Evolutionary conservation across 2,888 invertebrate genomes (phyloP).

Genomic region (Meganola albula): DNA sequence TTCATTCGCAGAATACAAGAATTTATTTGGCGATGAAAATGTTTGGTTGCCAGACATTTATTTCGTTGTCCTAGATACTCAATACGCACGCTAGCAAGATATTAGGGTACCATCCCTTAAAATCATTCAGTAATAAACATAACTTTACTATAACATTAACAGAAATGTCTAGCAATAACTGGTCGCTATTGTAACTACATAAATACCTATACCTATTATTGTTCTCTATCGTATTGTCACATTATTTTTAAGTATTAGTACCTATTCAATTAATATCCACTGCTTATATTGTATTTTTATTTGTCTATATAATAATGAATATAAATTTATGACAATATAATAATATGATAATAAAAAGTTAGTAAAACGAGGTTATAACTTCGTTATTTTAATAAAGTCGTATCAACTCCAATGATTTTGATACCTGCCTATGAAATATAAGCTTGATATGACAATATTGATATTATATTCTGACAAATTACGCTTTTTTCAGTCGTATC

Average conservation of each 20-base stretch:
- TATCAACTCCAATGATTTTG: no score
- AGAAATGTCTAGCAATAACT: slow-evolving; percentile 29
- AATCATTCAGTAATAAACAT: neutral
- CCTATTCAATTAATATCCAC: no score
- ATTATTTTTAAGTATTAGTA: no score
- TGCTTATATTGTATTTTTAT: no score
- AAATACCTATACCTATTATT: slow-evolving; percentile 37
- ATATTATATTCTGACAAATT: slow-evolving; percentile 34
- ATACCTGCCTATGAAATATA: slow-evolving; percentile 21
- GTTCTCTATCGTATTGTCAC: slow-evolving; percentile 53
- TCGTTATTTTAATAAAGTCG: no score
- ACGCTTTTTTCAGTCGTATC: slow-evolving; percentile 14
- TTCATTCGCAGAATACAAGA: no score
- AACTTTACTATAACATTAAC: slow-evolving; percentile 10
- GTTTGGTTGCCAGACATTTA: slow-evolving; percentile 1
- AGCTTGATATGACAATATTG: slow-evolving; percentile 55
- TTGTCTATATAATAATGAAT: no score
- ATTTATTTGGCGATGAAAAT: no score
- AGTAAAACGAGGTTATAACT: slow-evolving; percentile 20
- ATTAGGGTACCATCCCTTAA: slow-evolving; percentile 3
- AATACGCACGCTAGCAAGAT: neutral
- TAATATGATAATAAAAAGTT: slow-evolving; percentile 23
- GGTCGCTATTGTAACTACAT: slow-evolving; percentile 46
- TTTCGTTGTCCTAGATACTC: slow-evolving; percentile 22
- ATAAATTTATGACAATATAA: no score